These are phyloP conservation scores for Malacosoma neustria DNA, from an alignment of 2,888 invertebrate species.

Conservation along the genomic window DNA sequence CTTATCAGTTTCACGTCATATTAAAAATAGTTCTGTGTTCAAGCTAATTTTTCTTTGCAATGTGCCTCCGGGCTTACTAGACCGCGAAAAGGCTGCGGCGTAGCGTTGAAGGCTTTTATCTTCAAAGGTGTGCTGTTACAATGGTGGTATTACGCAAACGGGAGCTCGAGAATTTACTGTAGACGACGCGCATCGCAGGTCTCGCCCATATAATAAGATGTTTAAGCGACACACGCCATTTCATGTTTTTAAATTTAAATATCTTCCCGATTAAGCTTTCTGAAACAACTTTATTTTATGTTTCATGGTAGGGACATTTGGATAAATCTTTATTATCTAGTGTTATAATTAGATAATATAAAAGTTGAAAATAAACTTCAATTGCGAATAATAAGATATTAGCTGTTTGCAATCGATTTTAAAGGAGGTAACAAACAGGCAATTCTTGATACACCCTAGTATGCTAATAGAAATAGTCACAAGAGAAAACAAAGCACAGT, in stretches of 20 bases:
- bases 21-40: slow-evolving; percentile 14
- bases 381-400: no score
- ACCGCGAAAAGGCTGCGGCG: slow-evolving; percentile 39
- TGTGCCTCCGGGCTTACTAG: slow-evolving; percentile 25
- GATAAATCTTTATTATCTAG: no score
- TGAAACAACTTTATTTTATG: not conserved
- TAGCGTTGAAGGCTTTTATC: slow-evolving; percentile 43
- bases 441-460: no score
- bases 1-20: slow-evolving; percentile 15
- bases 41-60: slow-evolving; percentile 7
- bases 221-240: slow-evolving; percentile 27
- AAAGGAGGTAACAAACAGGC: no score
- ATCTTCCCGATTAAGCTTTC: slow-evolving; percentile 14
- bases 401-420: no score
- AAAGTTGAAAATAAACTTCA: no score
- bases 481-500: no score
- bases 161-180: slow-evolving; percentile 44
- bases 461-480: no score
- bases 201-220: slow-evolving; percentile 45
- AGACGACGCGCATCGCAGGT: slow-evolving; percentile 17
- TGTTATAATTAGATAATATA: no score
- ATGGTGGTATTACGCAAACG: slow-evolving; percentile 48
- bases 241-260: slow-evolving; percentile 14
- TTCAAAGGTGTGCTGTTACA: slow-evolving; percentile 52
- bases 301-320: not conserved